phyloP scores from a whole-genome alignment of 1,140 invertebrate species.

The Fopius arisanus region DNA sequence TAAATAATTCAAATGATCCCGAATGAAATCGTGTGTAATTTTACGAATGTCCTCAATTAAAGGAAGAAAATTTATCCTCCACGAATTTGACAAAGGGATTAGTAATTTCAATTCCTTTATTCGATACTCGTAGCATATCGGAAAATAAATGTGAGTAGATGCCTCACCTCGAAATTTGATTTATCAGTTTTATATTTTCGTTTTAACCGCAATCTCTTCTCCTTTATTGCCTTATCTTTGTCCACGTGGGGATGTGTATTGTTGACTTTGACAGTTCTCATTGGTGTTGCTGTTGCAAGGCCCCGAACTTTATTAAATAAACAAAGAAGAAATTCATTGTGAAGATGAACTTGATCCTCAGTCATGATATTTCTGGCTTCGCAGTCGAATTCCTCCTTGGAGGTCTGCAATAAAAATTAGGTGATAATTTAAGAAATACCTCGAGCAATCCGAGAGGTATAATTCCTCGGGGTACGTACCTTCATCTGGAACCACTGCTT shows the following conservation, averaged over 20 bases:
- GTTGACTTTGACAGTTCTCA: slow-evolving; percentile 55
- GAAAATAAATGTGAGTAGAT: slow-evolving; percentile 57
- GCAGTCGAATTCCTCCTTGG: slow-evolving; percentile 82
- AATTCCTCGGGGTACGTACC: slow-evolving; percentile 45
- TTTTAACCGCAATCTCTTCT: slow-evolving; percentile 67
- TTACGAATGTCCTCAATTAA: too few species aligned
- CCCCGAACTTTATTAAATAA: slow-evolving; percentile 81
- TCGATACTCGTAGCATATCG: too few species aligned
- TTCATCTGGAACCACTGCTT: slow-evolving; percentile 79
- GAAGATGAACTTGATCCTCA: slow-evolving; percentile 76
- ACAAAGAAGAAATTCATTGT: slow-evolving; percentile 84
- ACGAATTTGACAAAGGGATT: too few species aligned
- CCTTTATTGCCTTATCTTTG: slow-evolving; percentile 59
- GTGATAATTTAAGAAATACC: neutral
- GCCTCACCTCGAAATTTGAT: slow-evolving; percentile 71
- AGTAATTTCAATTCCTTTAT: too few species aligned
- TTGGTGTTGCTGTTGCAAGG: slow-evolving; percentile 67
- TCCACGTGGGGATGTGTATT: slow-evolving; percentile 43
- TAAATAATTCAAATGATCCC: too few species aligned
- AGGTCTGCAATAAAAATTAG: slow-evolving; percentile 57
- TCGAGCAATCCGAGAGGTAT: neutral
- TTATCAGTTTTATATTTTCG: slow-evolving; percentile 71
- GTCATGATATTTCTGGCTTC: slow-evolving; percentile 76
- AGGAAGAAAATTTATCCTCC: too few species aligned
- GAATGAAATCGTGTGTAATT: too few species aligned